Conservation (phyloP, 2,888 invertebrate genomes). For the Conus canariensis region DNA sequence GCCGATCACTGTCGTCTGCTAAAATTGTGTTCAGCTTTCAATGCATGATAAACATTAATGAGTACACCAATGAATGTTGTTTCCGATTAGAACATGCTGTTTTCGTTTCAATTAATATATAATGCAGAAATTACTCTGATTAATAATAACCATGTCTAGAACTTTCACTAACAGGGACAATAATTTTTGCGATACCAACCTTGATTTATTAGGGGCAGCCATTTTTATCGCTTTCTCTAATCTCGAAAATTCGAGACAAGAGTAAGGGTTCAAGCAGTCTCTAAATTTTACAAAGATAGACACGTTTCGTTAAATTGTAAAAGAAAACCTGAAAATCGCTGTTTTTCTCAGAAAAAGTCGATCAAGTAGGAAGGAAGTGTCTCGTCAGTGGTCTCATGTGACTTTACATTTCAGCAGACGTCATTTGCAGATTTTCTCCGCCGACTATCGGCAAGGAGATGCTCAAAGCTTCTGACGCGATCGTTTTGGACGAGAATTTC, state of each 20-base stretch:
- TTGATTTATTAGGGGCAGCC: constrained; percentile 38
- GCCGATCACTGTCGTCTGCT: no score
- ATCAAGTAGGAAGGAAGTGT: background rate
- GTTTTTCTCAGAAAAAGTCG: no score
- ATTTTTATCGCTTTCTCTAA: background rate
- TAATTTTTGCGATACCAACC: background rate
- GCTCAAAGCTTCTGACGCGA: constrained; percentile 75
- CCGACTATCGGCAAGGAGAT: constrained; percentile 53
- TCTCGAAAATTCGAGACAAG: constrained; percentile 1
- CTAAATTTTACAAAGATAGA: background rate
- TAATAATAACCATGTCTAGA: no score
- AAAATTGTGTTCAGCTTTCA: no score
- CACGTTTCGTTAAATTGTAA: no score
- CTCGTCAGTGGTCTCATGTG: constrained; percentile 23
- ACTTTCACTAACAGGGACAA: no score
- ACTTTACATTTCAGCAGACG: constrained; percentile 29
- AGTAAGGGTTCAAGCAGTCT: background rate
- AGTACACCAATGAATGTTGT: no score
- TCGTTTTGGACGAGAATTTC: constrained; percentile 77
- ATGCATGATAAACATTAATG: no score
- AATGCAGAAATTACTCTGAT: no score
- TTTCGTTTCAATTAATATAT: no score
- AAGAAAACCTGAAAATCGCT: no score
- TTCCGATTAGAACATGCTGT: no score
- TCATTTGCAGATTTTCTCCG: constrained; percentile 33